A percentile compares a stretch with the other conserved stretches of the same genome.
Evolutionary conservation across 2,797 vertebrate genomes (phyloP).

Genomic region (Falco cherrug): DNA sequence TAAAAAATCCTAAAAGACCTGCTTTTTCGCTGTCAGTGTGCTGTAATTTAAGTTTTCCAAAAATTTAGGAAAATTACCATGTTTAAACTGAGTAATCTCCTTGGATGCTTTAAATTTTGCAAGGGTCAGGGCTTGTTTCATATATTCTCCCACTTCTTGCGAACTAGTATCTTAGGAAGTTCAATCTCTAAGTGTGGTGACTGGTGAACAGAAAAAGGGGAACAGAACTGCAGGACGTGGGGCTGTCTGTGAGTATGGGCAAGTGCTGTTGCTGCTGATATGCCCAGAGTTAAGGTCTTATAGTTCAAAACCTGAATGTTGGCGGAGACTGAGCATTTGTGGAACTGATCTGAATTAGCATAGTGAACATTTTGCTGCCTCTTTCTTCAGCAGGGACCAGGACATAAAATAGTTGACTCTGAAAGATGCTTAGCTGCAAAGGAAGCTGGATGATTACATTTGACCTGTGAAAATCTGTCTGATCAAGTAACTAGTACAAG

Average conservation of each 20-base stretch:
- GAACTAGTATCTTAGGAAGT: not conserved
- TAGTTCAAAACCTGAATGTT: not conserved
- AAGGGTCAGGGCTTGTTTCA: not conserved
- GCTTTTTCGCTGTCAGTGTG: not conserved
- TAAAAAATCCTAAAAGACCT: not conserved
- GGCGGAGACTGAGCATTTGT: not conserved
- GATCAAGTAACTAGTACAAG: not conserved
- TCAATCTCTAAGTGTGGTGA: not conserved
- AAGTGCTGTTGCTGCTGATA: not conserved
- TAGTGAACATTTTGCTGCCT: not conserved
- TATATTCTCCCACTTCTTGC: not conserved
- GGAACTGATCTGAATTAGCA: not conserved
- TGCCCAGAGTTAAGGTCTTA: not conserved
- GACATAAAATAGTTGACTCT: not conserved
- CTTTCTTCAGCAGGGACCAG: not conserved
- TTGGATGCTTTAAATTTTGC: not conserved
- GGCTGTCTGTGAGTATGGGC: not conserved
- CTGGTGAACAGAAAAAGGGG: not conserved
- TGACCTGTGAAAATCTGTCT: not conserved
- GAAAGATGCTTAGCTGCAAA: not conserved
- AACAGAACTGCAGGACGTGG: not conserved
- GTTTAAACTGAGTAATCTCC: not conserved
- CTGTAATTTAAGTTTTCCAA: not conserved
- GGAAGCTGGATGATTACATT: not conserved
- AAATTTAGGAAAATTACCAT: rapidly evolving